Base-by-base conservation (phyloP, 2,797 vertebrate genomes). In the Acanthurus lineatus region DNA sequence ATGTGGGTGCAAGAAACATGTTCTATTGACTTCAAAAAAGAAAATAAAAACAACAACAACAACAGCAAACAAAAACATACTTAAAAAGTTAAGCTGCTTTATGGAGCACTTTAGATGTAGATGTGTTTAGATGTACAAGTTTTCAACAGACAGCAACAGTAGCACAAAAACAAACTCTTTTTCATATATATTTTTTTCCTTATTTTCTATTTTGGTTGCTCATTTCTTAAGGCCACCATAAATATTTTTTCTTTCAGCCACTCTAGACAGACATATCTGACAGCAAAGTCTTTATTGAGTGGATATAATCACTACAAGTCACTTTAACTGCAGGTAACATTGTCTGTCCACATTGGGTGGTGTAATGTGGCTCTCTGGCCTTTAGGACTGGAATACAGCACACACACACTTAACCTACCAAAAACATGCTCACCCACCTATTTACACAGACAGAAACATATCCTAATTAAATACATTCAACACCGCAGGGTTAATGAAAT, bases 401-500 rank as follows among this genome's bases (percentile, higher is more conserved):
- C 17, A 4, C 56, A 64, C 54, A 17, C 25, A 17, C 64, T 44
- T 69, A 12, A 75, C 59, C 65, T 42, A 57, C 44, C 64, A 63
- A 67, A 77, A 65, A 67, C 58, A 81, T 58, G 77, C 45, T 77
- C 60, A 67, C 61, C 76, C 19, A 8, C 58, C 9, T 83, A 75
- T 70, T 9, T 58, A 80, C 49, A 88, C 60, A 76, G 17, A 72
- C 38, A 56, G 20, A 76, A 63, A 79, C 68, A 77, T 69, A 56
- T 84, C 54, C 45, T 85, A 72, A 77, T 89, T 71, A 87, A 85
- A 88, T 89, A 88, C 57, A 83, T 38, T 71, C 11, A 68, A 67
- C 19, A 64, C 47, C 44, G 32, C 61, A 42, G 47, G 58, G 61
- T 85, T 72, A 73, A 62, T 19, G 68, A 75, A 61, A 72, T 51